Percentiles rank a stretch among this genome's conserved stretches.
phyloP scores from a whole-genome alignment of 1,140 invertebrate species.

The Brachionus asplanchnoidis region DNA sequence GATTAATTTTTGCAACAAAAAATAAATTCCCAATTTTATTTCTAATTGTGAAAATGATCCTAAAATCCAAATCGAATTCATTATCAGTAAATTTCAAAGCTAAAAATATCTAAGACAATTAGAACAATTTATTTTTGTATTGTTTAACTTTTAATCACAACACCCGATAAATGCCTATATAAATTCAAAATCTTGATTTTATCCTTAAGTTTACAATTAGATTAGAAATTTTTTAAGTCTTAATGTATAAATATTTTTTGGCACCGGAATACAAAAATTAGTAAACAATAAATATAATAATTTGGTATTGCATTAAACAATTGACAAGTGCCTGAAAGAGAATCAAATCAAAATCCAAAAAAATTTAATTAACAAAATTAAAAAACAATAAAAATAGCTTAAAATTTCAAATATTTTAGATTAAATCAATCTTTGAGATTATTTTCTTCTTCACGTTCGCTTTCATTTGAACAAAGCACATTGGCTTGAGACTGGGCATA shows the following conservation, averaged over 20 bases:
- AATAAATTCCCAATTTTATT: no score
- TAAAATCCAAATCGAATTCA: no score
- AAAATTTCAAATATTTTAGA: not conserved
- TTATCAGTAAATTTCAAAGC: no score
- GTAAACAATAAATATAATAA: not conserved
- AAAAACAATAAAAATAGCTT: not conserved
- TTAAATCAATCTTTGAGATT: not conserved
- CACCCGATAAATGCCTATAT: not conserved
- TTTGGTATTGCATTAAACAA: not conserved
- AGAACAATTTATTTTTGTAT: no score
- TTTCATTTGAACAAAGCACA: slow-evolving; percentile 1
- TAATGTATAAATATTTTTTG: not conserved
- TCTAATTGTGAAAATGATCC: no score
- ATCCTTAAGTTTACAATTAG: not conserved
- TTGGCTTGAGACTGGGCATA: slow-evolving; percentile 33
- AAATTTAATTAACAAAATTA: not conserved
- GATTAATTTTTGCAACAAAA: no score
- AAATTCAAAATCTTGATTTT: not conserved
- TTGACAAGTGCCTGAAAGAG: not conserved
- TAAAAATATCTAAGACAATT: no score
- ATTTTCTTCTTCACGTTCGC: not conserved
- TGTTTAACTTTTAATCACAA: no score
- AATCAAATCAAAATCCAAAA: not conserved
- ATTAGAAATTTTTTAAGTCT: not conserved
- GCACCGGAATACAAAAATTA: not conserved